phyloP scores from a whole-genome alignment of 2,113 vertebrate genomes.

The Origma solitaria region DNA sequence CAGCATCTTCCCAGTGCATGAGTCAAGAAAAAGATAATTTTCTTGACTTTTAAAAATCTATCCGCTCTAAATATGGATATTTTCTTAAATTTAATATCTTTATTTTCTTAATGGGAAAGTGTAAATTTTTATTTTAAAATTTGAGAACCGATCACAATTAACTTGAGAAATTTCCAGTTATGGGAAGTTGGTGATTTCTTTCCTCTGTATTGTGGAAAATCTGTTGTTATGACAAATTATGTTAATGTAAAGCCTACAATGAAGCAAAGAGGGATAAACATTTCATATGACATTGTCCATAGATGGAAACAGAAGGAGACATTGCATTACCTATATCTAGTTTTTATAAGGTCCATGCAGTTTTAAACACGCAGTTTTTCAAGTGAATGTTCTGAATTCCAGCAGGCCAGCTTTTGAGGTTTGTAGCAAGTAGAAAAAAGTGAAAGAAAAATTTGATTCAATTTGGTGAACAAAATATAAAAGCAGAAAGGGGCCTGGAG shows the following conservation, averaged over 20 bases:
- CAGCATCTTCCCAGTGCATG: neutral
- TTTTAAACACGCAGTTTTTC: neutral
- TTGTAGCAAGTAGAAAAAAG: neutral
- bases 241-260: neutral
- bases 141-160: neutral
- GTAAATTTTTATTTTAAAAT: neutral
- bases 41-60: neutral
- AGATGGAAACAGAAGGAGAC: neutral
- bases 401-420: neutral
- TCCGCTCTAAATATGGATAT: neutral
- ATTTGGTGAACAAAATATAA: neutral
- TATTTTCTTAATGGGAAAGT: neutral
- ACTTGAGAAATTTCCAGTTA: neutral
- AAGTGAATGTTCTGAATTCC: neutral
- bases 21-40: slow-evolving; percentile 13
- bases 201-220: neutral
- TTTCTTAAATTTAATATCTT: neutral
- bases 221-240: neutral
- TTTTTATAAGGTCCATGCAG: neutral
- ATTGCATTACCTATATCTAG: neutral
- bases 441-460: neutral
- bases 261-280: neutral
- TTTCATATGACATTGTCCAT: neutral
- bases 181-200: neutral
- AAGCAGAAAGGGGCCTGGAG: neutral